Base-by-base conservation (phyloP, 2,888 invertebrate species). In the Drosophila diplacantha region DNA sequence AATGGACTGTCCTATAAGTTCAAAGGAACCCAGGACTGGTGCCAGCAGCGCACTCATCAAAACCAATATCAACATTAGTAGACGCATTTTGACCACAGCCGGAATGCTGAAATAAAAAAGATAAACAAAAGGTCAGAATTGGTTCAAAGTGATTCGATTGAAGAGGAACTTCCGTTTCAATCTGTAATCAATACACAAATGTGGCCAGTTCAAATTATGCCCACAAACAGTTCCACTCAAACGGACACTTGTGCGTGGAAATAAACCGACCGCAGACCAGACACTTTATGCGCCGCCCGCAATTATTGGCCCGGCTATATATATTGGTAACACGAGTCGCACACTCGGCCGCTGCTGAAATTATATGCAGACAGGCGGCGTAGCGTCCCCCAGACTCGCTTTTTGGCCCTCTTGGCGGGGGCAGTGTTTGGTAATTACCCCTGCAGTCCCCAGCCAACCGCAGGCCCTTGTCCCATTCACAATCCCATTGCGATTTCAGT, bases 1-100 rank as follows among this genome's bases (percentile, higher is more conserved):
- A 14, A 86, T 84, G 1, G 74, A 64, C 43, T 86, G 83, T 2
- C 85, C 87, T 2, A 50, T 64, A 18, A 83, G 51, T 5, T 85
- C 81, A 16, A 86, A 37, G 5, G 72, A 51, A 6, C 67, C 54
- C 14, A 61, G 52, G 24, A 65, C 61, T 24, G 60, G 34, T 6
- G 20, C 49, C 14, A 67, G 20, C 24, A 29, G 34, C 7, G 52
- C 54, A 34, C 65, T 29, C 35, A 43, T 64, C 43, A 79, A 51
- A 35, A 54, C 39, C 24, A 59, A 18, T 14, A 69, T n/a, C 24
- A 71, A 7, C 53, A 63, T n/a, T 34, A 49, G 24, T 26, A 39
- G 54, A 57, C 64, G 68, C 75, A 85, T 76, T 61, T 67, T 69
- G 31, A 31, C 34, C 32, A 46, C 37, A 47, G 44, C 34, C 26